phyloP scores from a whole-genome alignment of 2,797 vertebrate genomes.

The Microcaecilia unicolor region DNA sequence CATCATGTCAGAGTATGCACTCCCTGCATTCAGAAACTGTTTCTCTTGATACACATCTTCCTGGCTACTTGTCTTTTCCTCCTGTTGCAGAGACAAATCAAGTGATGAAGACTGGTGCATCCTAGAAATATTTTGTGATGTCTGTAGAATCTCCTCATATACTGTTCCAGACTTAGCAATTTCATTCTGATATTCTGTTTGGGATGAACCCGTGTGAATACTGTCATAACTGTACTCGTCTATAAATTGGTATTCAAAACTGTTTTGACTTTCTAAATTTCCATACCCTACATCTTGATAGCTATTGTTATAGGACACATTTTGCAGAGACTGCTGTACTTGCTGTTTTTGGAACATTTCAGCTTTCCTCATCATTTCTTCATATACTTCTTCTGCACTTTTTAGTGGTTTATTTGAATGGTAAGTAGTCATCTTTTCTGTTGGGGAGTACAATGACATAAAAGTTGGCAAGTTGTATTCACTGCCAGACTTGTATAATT shows the following conservation, averaged over 20 bases:
- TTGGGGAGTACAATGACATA: conserved; percentile 93
- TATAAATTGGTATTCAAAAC: conserved; percentile 70
- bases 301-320: conserved; percentile 45
- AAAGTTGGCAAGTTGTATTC: conserved; percentile 96
- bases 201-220: conserved; percentile 34
- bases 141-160: conserved; percentile 87
- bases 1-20: conserved; percentile 75
- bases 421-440: conserved; percentile 68
- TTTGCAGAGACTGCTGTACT: conserved; percentile 45
- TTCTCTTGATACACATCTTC: conserved; percentile 58
- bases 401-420: conserved; percentile 84
- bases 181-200: conserved; percentile 56
- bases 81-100: conserved; percentile 45
- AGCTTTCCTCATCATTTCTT: conserved; percentile 98
- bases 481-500: conserved; percentile 90
- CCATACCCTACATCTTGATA: conserved; percentile 56
- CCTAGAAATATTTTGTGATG: conserved; percentile 54
- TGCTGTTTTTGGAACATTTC: conserved; percentile 87
- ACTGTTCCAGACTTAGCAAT: conserved; percentile 64
- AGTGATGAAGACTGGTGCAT: conserved; percentile 56
- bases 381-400: conserved; percentile 96
- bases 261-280: conserved; percentile 36
- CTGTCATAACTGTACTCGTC: conserved; percentile 61
- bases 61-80: conserved; percentile 32
- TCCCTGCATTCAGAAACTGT: conserved; percentile 77